Evolutionary conservation across 2,113 vertebrate species (phyloP).

Genomic region (Gnathonemus echidnorhynchus): DNA sequence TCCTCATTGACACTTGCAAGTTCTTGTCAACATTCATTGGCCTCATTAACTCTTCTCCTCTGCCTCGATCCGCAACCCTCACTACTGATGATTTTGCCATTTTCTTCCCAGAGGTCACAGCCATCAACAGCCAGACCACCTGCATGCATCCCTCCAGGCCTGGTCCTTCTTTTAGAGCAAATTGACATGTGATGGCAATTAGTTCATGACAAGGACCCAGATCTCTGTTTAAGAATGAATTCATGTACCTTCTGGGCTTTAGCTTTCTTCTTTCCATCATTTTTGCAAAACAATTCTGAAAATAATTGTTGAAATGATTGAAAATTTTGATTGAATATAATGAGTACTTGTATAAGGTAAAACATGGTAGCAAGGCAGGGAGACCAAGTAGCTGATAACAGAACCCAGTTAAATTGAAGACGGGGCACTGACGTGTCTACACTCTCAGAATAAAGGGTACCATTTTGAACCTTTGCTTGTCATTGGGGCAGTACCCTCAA

Average conservation of each 20-base stretch:
- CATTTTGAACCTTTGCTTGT: too few species aligned
- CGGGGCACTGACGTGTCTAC: not conserved
- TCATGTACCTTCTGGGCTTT: not conserved
- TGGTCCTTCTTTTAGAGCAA: not conserved
- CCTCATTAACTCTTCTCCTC: not conserved
- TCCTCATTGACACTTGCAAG: not conserved
- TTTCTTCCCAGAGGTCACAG: not conserved
- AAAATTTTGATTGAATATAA: not conserved
- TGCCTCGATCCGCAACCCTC: not conserved
- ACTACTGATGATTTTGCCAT: not conserved
- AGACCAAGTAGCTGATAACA: not conserved
- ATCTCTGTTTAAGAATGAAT: not conserved
- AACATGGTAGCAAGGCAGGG: not conserved
- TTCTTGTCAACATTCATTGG: not conserved
- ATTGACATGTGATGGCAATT: not conserved
- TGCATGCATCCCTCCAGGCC: not conserved
- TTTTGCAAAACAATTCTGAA: not conserved
- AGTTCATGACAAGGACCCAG: not conserved
- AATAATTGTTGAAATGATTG: not conserved
- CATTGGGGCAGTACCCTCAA: too few species aligned
- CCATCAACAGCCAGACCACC: not conserved
- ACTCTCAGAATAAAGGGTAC: too few species aligned
- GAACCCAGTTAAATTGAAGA: not conserved
- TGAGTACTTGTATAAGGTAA: not conserved
- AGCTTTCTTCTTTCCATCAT: not conserved